A percentile compares a stretch with the other conserved stretches of the same genome.
Evolutionary conservation across 2,113 vertebrate genomes (phyloP).

Genomic region (Plestiodon gilberti): DNA sequence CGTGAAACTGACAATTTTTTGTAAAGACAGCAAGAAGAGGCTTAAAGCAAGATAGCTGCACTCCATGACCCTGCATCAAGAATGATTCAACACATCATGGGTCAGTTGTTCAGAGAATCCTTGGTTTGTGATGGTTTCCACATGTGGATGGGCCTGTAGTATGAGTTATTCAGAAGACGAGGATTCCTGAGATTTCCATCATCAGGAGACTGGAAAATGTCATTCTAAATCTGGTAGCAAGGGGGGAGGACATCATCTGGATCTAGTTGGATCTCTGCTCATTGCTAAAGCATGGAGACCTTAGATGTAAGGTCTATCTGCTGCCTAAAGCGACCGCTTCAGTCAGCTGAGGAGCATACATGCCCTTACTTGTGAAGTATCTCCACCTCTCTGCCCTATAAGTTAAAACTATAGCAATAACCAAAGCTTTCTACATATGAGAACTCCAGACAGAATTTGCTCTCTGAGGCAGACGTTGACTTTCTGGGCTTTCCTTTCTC

Average conservation of each 20-base stretch:
- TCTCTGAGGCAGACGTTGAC: not conserved
- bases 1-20: not conserved
- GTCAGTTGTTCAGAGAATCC: not conserved
- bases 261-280: not conserved
- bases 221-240: not conserved
- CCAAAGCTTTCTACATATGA: not conserved
- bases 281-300: not conserved
- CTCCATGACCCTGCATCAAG: not conserved
- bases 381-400: not conserved
- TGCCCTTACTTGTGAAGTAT: not conserved
- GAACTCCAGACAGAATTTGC: not conserved
- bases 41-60: not conserved
- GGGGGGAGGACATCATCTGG: not conserved
- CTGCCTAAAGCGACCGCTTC: no score
- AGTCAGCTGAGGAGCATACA: no score
- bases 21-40: not conserved
- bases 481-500: not conserved
- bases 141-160: not conserved
- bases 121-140: not conserved
- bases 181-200: not conserved
- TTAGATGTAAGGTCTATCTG: not conserved
- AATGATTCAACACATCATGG: not conserved
- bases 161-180: not conserved
- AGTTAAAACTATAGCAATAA: not conserved
- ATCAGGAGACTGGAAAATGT: not conserved